Conservation (phyloP, 1,140 invertebrate genomes). For the Brachystomella parvula region DNA sequence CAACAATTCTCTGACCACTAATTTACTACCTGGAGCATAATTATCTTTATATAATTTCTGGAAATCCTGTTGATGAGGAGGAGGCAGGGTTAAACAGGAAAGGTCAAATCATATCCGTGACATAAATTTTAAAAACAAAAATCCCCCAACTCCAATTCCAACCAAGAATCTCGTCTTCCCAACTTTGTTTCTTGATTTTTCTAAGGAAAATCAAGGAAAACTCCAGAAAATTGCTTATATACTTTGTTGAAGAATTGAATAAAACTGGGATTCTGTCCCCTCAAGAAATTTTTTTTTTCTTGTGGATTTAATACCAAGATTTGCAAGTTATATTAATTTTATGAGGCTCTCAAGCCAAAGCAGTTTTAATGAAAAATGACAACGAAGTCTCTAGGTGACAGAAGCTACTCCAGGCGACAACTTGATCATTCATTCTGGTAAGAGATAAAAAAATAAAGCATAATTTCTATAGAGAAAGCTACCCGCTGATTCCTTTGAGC, state of each 20-base stretch:
- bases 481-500: too few species aligned
- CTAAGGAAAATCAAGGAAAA: not conserved
- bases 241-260: not conserved
- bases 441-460: too few species aligned
- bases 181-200: not conserved
- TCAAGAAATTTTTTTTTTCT: not conserved
- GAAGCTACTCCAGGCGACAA: not conserved
- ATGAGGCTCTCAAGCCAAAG: not conserved
- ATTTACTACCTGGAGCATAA: not conserved
- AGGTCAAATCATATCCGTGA: not conserved
- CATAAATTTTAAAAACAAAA: not conserved
- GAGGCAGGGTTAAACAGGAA: not conserved
- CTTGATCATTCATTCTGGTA: too few species aligned
- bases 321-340: not conserved
- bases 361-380: not conserved
- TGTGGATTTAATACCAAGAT: not conserved
- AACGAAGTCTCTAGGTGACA: not conserved
- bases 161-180: too few species aligned
- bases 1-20: not conserved
- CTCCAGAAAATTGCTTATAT: not conserved
- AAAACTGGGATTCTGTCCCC: not conserved
- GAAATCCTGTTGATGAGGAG: not conserved
- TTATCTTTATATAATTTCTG: not conserved
- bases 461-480: too few species aligned
- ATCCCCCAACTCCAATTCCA: not conserved